phyloP scores from a whole-genome alignment of 1,140 invertebrate genomes.

The Leptopilina boulardi region DNA sequence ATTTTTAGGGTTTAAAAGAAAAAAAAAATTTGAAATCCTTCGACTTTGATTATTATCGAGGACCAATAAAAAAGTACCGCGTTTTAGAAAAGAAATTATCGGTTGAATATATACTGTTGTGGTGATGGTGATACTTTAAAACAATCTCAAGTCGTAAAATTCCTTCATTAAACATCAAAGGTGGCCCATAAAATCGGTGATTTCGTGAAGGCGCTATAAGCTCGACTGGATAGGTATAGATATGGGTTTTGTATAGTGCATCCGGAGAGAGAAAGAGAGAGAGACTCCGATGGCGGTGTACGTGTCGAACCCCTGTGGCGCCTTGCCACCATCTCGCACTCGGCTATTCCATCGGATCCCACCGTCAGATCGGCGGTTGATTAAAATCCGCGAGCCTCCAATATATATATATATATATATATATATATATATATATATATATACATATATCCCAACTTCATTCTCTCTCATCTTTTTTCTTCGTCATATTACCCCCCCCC shows the following conservation, averaged over 20 bases:
- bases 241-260: slow-evolving; percentile 39
- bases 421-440: slow-evolving; percentile 71
- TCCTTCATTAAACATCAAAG: slow-evolving; percentile 75
- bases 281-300: slow-evolving; percentile 59
- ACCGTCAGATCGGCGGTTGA: slow-evolving; percentile 73
- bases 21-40: slow-evolving; percentile 1
- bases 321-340: slow-evolving; percentile 72
- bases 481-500: slow-evolving; percentile 24
- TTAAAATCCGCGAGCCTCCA: slow-evolving; percentile 75
- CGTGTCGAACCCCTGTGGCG: slow-evolving; percentile 75
- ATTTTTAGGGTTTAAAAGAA: too few species aligned
- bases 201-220: slow-evolving; percentile 62
- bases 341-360: slow-evolving; percentile 67
- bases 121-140: slow-evolving; percentile 67
- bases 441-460: slow-evolving; percentile 71
- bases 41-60: slow-evolving; percentile 28
- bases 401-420: slow-evolving; percentile 71
- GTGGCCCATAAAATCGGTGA: slow-evolving; percentile 74
- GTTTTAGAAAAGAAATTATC: slow-evolving; percentile 67
- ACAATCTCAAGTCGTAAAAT: slow-evolving; percentile 74
- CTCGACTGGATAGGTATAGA: slow-evolving; percentile 46
- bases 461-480: slow-evolving; percentile 48
- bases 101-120: slow-evolving; percentile 58
- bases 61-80: slow-evolving; percentile 41
- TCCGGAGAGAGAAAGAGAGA: too few species aligned